Evolutionary conservation across 2,888 invertebrate species (phyloP).

Genomic region (Holacanthella duospinosa): DNA sequence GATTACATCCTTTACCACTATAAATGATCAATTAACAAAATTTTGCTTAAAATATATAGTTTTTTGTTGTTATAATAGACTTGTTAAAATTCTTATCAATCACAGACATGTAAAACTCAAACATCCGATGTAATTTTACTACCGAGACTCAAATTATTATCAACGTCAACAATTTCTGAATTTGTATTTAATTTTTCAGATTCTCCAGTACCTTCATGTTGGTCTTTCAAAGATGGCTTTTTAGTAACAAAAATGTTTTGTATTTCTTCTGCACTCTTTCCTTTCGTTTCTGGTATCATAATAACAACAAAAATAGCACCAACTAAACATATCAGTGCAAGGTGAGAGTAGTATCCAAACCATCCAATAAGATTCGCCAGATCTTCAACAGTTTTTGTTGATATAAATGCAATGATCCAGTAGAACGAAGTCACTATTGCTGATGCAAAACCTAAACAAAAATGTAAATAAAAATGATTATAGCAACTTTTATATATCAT

Average conservation of each 20-base stretch:
- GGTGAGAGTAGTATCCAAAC: constrained; percentile 29
- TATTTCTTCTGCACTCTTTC: constrained; percentile 59
- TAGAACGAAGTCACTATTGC: constrained; percentile 64
- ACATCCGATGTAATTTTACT: neutral
- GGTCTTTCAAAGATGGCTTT: neutral
- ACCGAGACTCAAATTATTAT: neutral
- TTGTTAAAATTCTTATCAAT: no score
- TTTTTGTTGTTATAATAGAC: no score
- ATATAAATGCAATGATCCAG: constrained; percentile 59
- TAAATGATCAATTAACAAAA: no score
- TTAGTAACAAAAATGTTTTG: constrained; percentile 40
- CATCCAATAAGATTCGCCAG: constrained; percentile 49
- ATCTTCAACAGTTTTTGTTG: constrained; percentile 40
- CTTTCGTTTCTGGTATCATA: constrained; percentile 70
- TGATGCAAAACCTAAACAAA: constrained; percentile 49
- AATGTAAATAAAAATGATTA: neutral
- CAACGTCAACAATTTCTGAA: neutral
- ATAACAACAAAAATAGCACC: constrained; percentile 40
- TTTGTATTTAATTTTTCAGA: neutral
- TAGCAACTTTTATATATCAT: neutral
- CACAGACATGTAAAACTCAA: no score
- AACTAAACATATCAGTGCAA: constrained; percentile 19
- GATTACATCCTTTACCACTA: no score
- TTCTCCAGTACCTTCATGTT: neutral
- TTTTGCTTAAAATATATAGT: no score